These are phyloP conservation scores for Misgurnus mizolepis DNA, from an alignment of 2,113 vertebrate species.

Conservation along the genomic window DNA sequence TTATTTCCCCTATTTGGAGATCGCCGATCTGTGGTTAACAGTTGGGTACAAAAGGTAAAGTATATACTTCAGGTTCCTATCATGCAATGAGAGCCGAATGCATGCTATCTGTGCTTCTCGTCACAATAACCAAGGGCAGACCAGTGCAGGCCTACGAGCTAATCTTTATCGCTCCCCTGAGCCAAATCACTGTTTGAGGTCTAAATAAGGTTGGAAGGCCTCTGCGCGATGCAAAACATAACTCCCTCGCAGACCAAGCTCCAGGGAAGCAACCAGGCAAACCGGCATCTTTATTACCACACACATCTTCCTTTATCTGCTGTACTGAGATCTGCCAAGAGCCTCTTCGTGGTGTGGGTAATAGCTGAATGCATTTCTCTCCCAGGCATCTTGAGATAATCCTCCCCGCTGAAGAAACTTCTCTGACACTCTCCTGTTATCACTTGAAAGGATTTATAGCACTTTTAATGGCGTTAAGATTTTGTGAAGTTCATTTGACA, in stretches of 20 bases:
- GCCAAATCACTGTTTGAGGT: conserved; percentile 43
- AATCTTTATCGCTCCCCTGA: conserved; percentile 23
- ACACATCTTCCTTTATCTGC: conserved; percentile 40
- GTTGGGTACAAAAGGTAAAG: no score
- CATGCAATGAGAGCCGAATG: not conserved
- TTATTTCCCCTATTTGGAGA: no score
- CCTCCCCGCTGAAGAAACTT: conserved; percentile 26
- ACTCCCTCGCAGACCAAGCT: conserved; percentile 8
- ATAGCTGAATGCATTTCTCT: conserved; percentile 37
- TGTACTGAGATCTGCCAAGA: conserved; percentile 43
- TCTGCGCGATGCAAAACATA: not conserved
- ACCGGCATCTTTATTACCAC: conserved; percentile 31
- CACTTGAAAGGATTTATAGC: conserved; percentile 36
- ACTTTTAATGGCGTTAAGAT: conserved; percentile 33
- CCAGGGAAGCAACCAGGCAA: conserved; percentile 36
- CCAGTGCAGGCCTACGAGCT: conserved; percentile 2
- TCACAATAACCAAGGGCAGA: conserved; percentile 15
- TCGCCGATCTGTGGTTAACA: no score
- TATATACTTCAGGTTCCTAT: not conserved
- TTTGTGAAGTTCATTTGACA: conserved; percentile 39
- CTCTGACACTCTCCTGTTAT: conserved; percentile 37
- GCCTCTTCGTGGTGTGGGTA: conserved; percentile 2
- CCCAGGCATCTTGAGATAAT: conserved; percentile 36
- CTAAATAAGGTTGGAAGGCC: conserved; percentile 45
- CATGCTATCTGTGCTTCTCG: conserved; percentile 20